Conservation (phyloP, 2,113 vertebrate genomes). For the Corythornis vintsioides region DNA sequence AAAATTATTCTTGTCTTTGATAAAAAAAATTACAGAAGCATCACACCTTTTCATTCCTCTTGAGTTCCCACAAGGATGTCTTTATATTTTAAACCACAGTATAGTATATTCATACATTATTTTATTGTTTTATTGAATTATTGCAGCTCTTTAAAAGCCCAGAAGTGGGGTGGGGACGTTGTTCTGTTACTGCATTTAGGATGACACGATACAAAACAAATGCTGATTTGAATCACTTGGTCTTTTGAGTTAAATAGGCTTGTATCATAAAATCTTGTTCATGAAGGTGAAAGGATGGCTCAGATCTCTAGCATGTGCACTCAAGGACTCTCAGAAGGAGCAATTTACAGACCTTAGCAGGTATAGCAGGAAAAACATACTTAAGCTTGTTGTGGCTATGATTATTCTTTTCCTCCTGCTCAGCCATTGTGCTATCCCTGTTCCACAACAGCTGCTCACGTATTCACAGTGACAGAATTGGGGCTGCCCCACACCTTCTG, state of each 20-base stretch:
- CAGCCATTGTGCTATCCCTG: not conserved
- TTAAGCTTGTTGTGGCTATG: not conserved
- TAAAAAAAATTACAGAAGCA: not conserved
- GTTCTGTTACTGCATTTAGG: not conserved
- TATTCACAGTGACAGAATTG: not conserved
- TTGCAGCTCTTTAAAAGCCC: not conserved
- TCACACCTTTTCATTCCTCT: not conserved
- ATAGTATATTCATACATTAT: not conserved
- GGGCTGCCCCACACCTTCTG: not conserved
- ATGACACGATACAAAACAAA: not conserved
- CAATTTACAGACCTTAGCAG: not conserved
- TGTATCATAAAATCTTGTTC: not conserved
- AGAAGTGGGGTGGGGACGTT: not conserved
- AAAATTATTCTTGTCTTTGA: not conserved
- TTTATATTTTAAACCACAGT: not conserved
- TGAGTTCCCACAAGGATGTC: not conserved
- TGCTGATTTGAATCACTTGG: not conserved
- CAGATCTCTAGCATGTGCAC: not conserved
- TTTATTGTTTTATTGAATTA: not conserved
- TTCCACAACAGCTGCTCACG: not conserved
- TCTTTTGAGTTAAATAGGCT: not conserved
- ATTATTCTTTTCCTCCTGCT: not conserved
- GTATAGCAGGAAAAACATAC: not conserved
- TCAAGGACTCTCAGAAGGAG: not conserved
- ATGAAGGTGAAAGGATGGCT: not conserved